Percentiles rank a stretch among this genome's conserved stretches.
Conservation (phyloP, 2,113 vertebrate species). For the Oryzias javanicus region DNA sequence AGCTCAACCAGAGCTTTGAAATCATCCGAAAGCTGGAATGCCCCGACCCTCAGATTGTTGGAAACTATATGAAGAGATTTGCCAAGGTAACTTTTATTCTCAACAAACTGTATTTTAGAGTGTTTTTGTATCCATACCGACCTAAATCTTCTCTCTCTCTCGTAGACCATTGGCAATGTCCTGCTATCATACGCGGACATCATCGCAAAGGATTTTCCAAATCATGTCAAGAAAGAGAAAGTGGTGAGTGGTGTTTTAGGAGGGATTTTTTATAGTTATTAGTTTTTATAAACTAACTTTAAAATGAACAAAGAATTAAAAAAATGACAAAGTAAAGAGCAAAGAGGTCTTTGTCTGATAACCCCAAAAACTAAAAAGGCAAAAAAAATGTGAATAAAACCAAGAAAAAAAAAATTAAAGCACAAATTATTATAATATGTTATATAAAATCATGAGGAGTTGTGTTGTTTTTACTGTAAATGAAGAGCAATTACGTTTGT, state of each 20-base stretch:
- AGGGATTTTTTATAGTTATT: too few relatives aligned
- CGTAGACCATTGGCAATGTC: conserved; percentile 94
- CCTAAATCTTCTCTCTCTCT: conserved; percentile 1
- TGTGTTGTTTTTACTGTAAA: conserved; percentile 5
- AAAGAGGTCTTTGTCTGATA: too few relatives aligned
- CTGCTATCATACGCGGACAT: conserved; percentile 95
- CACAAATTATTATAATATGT: too few relatives aligned
- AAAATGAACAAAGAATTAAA: neutral
- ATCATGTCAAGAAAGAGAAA: conserved; percentile 95
- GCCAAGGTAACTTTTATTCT: conserved; percentile 83
- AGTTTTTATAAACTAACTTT: neutral
- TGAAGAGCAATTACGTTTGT: conserved; percentile 10
- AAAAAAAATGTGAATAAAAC: too few relatives aligned
- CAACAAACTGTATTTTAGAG: neutral
- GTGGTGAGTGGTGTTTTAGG: conserved; percentile 72
- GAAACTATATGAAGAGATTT: conserved; percentile 95
- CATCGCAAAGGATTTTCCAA: conserved; percentile 92
- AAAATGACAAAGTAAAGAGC: neutral
- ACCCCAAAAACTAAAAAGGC: too few relatives aligned
- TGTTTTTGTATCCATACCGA: neutral
- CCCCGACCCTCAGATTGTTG: conserved; percentile 94
- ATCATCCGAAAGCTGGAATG: conserved; percentile 98
- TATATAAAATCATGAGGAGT: neutral
- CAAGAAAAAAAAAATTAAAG: too few relatives aligned
- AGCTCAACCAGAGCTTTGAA: conserved; percentile 99